Percentiles rank a stretch among this genome's conserved stretches.
These are phyloP conservation scores for Phoxinus phoxinus DNA, from an alignment of 2,113 vertebrate genomes.

Conservation along the genomic window DNA sequence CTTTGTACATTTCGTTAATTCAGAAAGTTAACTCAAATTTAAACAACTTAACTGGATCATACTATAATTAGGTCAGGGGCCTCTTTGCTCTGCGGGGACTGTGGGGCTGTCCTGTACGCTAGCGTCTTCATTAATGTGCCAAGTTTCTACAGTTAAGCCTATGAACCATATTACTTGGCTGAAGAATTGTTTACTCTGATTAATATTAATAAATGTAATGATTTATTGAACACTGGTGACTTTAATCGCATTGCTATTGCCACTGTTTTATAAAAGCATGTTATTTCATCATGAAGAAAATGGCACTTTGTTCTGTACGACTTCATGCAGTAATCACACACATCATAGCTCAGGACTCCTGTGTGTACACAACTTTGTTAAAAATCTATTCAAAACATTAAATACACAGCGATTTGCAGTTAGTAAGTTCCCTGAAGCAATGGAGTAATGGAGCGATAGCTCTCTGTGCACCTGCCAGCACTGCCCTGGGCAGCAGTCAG, in stretches of 20 bases:
- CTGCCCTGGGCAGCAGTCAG: constrained; percentile 29
- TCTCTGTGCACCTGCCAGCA: constrained; percentile 31
- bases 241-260: background rate
- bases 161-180: background rate
- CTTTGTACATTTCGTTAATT: background rate
- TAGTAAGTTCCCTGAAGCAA: constrained; percentile 29
- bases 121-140: background rate
- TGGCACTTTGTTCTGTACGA: background rate
- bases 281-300: background rate
- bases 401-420: constrained; percentile 24
- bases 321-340: background rate
- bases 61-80: background rate
- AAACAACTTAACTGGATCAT: background rate
- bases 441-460: constrained; percentile 23
- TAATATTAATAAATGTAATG: background rate
- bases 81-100: background rate
- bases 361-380: background rate
- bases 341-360: background rate
- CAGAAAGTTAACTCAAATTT: background rate
- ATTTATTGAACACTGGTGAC: background rate
- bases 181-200: background rate
- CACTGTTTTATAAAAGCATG: background rate
- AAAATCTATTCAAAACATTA: constrained; percentile 13
- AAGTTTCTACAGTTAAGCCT: background rate
- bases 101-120: background rate